Conservation (phyloP, 2,888 invertebrate species). For the Muscina levida region DNA sequence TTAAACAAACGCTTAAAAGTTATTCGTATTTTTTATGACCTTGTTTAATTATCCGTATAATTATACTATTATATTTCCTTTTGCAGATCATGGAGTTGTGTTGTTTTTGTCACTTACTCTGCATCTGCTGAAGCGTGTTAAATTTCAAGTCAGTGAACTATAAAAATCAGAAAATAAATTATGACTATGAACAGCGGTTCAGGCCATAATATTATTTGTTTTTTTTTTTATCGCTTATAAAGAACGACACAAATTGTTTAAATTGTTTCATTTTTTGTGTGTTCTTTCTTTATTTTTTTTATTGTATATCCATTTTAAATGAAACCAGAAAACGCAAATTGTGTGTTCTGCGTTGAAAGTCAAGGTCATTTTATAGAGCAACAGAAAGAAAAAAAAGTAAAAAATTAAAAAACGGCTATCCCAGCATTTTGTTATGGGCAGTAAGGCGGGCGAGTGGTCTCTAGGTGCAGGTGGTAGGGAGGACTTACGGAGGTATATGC, state of each 20-base stretch:
- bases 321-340: conserved; percentile 17
- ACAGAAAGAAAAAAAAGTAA: not conserved
- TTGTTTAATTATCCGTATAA: conserved; percentile 61
- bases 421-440: too few species aligned
- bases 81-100: not conserved
- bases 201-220: conserved; percentile 27
- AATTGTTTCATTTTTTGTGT: conserved; percentile 40
- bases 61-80: conserved; percentile 37
- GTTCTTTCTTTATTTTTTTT: conserved; percentile 30
- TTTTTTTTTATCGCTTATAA: too few species aligned
- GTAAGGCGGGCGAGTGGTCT: too few species aligned
- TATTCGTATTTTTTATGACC: conserved; percentile 52
- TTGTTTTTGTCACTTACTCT: not conserved
- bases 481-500: too few species aligned
- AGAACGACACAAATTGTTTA: not conserved
- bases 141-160: conserved; percentile 59
- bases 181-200: conserved; percentile 13
- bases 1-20: conserved; percentile 20
- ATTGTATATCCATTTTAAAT: conserved; percentile 32
- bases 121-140: conserved; percentile 23
- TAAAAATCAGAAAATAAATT: conserved; percentile 48
- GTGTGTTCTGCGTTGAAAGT: conserved; percentile 52
- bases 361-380: conserved; percentile 60
- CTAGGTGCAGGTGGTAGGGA: too few species aligned
- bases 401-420: not conserved